Conservation (phyloP, 53 echinoderm and acorn worm genomes). For the Crossaster papposus region DNA sequence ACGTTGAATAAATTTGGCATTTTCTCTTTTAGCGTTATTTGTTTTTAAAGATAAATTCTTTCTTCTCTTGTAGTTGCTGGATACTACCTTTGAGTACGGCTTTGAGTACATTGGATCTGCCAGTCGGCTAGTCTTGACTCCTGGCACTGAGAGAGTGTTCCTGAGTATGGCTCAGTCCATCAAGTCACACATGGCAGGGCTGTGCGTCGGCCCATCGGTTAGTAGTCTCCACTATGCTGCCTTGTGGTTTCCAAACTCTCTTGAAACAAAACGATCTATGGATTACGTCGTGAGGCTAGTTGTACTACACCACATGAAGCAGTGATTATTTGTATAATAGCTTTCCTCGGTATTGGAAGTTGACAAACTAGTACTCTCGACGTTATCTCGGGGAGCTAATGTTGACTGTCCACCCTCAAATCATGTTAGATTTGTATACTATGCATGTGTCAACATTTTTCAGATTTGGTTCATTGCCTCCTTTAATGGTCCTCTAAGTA, state of each 20-base stretch:
- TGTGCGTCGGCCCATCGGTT: constrained; percentile 87
- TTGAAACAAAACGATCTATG: neutral
- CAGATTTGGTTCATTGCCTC: no score
- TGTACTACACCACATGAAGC: no score
- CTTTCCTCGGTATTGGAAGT: no score
- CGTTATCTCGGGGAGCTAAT: no score
- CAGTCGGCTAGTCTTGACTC: constrained; percentile 72
- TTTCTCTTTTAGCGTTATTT: neutral
- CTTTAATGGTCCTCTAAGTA: no score
- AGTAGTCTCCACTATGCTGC: constrained; percentile 27
- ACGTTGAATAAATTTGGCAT: neutral
- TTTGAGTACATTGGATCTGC: constrained; percentile 94
- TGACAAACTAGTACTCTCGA: no score
- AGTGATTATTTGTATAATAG: no score
- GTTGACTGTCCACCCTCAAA: no score
- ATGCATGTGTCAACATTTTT: no score
- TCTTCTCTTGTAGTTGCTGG: constrained; percentile 60
- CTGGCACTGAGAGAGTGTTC: constrained; percentile 82
- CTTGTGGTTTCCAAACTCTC: no score
- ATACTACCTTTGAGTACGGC: constrained; percentile 84
- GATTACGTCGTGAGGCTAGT: no score
- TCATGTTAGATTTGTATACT: no score
- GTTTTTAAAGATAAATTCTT: neutral
- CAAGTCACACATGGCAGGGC: constrained; percentile 72
- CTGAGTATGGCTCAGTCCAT: constrained; percentile 82